Evolutionary conservation across 2,797 vertebrate species (phyloP).

Genomic region (Micrastur ruficollis): DNA sequence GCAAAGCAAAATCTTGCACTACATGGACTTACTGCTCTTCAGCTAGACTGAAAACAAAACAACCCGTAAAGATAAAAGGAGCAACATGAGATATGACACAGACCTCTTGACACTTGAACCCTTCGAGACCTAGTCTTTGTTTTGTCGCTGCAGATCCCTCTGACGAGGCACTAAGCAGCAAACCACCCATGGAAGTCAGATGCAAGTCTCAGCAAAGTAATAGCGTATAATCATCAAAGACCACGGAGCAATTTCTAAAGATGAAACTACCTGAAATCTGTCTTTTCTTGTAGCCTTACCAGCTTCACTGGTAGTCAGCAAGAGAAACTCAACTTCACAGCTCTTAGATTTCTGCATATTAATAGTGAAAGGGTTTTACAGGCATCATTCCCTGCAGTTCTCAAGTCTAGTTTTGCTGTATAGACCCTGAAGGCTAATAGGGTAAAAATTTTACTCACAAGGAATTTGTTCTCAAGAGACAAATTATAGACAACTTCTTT

Average conservation of each 20-base stretch:
- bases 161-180: rapidly evolving
- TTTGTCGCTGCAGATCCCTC: not conserved
- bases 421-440: not conserved
- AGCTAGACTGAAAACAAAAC: not conserved
- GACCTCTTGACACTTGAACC: not conserved
- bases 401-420: not conserved
- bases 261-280: not conserved
- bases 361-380: not conserved
- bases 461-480: not conserved
- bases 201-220: not conserved
- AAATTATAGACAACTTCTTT: not conserved
- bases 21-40: not conserved
- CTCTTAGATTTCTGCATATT: not conserved
- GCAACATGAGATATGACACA: not conserved
- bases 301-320: not conserved
- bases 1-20: not conserved
- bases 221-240: not conserved
- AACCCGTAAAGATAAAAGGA: not conserved
- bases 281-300: not conserved
- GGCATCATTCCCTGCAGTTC: not conserved
- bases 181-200: not conserved
- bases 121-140: not conserved
- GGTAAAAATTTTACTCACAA: not conserved
- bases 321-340: not conserved
- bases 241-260: not conserved